Percentiles rank a stretch among this genome's conserved stretches.
Evolutionary conservation across 2,113 vertebrate genomes (phyloP).

Genomic region (Gobiocypris rarus): DNA sequence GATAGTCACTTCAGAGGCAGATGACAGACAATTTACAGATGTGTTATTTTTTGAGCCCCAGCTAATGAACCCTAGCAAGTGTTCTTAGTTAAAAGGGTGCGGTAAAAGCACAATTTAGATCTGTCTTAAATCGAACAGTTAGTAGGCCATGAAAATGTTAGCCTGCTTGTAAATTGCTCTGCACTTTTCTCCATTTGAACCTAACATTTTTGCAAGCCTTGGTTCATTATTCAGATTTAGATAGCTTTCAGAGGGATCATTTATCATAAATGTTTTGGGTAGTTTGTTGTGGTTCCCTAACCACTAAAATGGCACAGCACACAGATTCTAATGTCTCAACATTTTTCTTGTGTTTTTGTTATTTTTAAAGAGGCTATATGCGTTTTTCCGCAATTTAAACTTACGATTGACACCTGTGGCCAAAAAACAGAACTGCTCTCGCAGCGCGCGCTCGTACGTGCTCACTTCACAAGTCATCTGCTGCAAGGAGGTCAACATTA

Average conservation of each 20-base stretch:
- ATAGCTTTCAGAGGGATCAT: constrained; percentile 10
- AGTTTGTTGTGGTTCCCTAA: not conserved
- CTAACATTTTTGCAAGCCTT: not conserved
- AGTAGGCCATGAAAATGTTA: constrained; percentile 29
- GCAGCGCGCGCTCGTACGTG: too few relatives aligned
- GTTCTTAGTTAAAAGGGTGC: constrained; percentile 15
- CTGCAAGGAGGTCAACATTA: too few relatives aligned
- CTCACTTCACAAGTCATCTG: too few relatives aligned
- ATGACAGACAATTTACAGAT: constrained; percentile 25
- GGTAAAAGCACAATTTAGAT: constrained; percentile 5
- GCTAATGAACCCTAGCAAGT: constrained; percentile 15
- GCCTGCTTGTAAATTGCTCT: not conserved
- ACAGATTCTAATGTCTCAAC: not conserved
- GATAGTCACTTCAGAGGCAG: constrained; percentile 15
- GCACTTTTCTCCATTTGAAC: constrained; percentile 3
- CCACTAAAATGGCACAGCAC: not conserved
- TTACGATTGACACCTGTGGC: too few relatives aligned
- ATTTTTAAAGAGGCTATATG: too few relatives aligned
- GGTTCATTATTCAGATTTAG: not conserved
- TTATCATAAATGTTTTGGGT: not conserved
- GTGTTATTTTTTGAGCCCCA: constrained; percentile 17
- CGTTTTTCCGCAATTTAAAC: too few relatives aligned
- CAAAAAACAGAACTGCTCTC: too few relatives aligned
- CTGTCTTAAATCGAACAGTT: not conserved
- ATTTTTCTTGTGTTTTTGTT: not conserved